Conservation (phyloP, 1,140 invertebrate genomes). For the Aricia agestis region DNA sequence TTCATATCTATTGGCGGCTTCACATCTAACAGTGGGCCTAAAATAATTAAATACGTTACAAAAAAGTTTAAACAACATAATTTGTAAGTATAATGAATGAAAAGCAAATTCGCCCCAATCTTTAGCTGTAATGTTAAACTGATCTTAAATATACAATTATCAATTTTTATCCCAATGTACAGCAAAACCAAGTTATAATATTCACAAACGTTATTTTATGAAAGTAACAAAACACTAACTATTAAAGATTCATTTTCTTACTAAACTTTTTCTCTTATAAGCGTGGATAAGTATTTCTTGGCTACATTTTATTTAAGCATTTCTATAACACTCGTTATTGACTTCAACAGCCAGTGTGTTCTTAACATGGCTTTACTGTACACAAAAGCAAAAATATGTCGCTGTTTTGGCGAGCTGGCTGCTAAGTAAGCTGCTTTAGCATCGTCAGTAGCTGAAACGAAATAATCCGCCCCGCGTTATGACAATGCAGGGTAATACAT, state of each 20-base stretch:
- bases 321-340: no score
- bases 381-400: background rate
- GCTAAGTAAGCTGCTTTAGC: constrained; percentile 26
- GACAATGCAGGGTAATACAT: constrained; percentile 24
- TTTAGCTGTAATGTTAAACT: background rate
- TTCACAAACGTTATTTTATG: no score
- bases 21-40: constrained; percentile 26
- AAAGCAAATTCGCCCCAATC: background rate
- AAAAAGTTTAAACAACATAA: background rate
- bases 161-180: no score
- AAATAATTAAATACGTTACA: constrained; percentile 18
- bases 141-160: no score
- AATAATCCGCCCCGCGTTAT: constrained; percentile 27
- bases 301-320: no score
- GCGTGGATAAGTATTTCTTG: no score
- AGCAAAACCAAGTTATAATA: no score
- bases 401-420: background rate
- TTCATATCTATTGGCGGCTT: constrained; percentile 38
- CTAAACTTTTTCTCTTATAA: no score
- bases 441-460: constrained; percentile 27
- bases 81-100: background rate
- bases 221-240: no score
- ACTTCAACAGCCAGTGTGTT: no score
- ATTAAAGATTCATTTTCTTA: no score
- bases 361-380: no score